These are phyloP conservation scores for Diachasma alloeum DNA, from an alignment of 1,140 invertebrate species.

Conservation along the genomic window DNA sequence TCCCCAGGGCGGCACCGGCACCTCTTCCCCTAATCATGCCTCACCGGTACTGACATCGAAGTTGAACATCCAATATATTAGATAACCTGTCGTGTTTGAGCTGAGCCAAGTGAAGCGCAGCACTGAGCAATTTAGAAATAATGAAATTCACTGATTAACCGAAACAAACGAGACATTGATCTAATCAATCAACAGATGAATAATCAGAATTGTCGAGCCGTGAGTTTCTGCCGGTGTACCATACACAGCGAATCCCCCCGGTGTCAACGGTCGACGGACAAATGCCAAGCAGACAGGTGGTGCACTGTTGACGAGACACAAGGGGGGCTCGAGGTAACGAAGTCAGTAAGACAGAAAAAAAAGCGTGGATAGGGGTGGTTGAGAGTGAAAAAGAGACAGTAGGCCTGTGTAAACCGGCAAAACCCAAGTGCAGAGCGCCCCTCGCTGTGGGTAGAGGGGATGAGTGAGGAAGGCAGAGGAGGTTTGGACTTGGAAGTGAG, in stretches of 20 bases:
- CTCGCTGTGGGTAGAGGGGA: slow-evolving; percentile 13
- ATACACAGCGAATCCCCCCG: not conserved
- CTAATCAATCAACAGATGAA: not conserved
- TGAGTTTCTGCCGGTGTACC: not conserved
- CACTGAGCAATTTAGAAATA: not conserved
- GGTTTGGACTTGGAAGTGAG: slow-evolving; percentile 18
- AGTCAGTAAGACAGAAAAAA: not conserved
- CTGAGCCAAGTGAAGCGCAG: not conserved
- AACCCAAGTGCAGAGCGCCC: not conserved
- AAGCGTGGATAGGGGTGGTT: not conserved
- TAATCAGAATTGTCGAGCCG: not conserved
- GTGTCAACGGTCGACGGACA: slow-evolving; percentile 2
- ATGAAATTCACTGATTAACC: not conserved
- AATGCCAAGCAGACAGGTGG: not conserved
- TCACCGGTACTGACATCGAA: too few relatives aligned
- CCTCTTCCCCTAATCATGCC: too few relatives aligned
- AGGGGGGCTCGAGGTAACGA: not conserved
- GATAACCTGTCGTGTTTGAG: not conserved
- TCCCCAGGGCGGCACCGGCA: too few relatives aligned
- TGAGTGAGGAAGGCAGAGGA: slow-evolving; percentile 1
- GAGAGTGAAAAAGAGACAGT: not conserved
- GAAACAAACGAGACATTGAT: not conserved
- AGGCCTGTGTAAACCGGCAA: not conserved
- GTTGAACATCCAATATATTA: too few relatives aligned
- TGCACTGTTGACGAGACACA: not conserved